Evolutionary conservation across 2,797 vertebrate genomes (phyloP), one percentile per base, ranked within the genome.

Genomic region (Dendrocincla tyrannina): DNA sequence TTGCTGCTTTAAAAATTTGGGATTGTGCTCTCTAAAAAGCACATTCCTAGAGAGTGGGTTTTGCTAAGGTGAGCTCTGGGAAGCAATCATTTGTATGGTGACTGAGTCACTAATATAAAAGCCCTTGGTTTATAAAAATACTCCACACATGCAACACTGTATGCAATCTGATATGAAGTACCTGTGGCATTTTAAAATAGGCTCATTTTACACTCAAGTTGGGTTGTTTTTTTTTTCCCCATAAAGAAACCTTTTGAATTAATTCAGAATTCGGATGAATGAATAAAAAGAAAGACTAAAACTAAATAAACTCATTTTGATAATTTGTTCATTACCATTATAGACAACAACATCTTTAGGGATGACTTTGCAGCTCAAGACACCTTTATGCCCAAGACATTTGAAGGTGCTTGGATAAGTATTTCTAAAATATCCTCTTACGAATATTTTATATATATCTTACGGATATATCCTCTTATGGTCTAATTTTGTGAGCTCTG

Each of bases 1-100:
- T 53, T 11, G 6, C 27, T 37, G 5, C 52, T 53, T 42, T 11
- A 53, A 75, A 91, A 81, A 33, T 22, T 20, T 24, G 44, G 16
- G 13, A 35, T 46, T 1, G 7, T 0, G 0, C 60, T 49, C 49
- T 44, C 20, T 14, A 32, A 74, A 52, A 82, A 32, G 1, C 33
- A 72, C 32, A 59, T 66, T 85, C 42, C 42, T 25, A 39, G 49
- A 47, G 50, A 56, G 28, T 33, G 41, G 50, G 32, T 47, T 88
- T 49, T 72, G 27, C 19, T 73, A 59, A 63, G 25, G 27, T 24
- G 28, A 78, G 22, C 23, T 47, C 76, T 55, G 17, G 32, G 32
- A 47, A 39, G 17, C 14, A 70, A 52, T 10, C 15, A 17, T 52
- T 46, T 77, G 6, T 67, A 12, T 44, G 33, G 55, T 67, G 32